Evolutionary conservation across 2,113 vertebrate species (phyloP).

Genomic region (Gadus macrocephalus): DNA sequence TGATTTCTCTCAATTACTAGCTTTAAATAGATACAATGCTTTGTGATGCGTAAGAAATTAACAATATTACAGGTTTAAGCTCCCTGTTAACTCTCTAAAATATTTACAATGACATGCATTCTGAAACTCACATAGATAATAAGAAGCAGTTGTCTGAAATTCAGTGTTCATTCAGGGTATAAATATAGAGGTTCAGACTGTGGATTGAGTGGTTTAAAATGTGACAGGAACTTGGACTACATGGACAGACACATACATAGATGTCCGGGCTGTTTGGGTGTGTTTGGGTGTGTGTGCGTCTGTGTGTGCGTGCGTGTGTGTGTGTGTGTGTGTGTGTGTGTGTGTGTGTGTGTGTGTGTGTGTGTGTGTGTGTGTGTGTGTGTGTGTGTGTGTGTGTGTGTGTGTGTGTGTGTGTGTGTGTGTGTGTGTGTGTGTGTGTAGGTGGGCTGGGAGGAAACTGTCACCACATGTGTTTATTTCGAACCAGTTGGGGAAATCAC

Average conservation of each 20-base stretch:
- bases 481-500: slow-evolving; percentile 66
- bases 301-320: slow-evolving; percentile 25
- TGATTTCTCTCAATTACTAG: too few relatives aligned
- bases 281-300: slow-evolving; percentile 34
- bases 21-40: too few relatives aligned
- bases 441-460: slow-evolving; percentile 44
- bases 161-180: slow-evolving; percentile 1
- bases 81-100: too few relatives aligned
- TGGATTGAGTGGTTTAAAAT: slow-evolving; percentile 53
- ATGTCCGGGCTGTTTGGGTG: slow-evolving; percentile 41
- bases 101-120: too few relatives aligned
- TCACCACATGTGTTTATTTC: slow-evolving; percentile 69
- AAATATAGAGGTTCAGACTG: slow-evolving; percentile 39
- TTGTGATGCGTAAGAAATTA: too few relatives aligned
- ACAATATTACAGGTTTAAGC: too few relatives aligned
- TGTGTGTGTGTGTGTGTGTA: slow-evolving; percentile 15
- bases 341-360: slow-evolving; percentile 23
- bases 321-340: slow-evolving; percentile 4
- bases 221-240: slow-evolving; percentile 53
- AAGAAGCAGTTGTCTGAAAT: too few relatives aligned
- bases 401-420: slow-evolving; percentile 13
- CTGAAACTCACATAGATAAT: too few relatives aligned
- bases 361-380: slow-evolving; percentile 9
- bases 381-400: slow-evolving; percentile 12
- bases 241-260: neutral